A percentile compares a stretch with the other conserved stretches of the same genome.
phyloP scores from a whole-genome alignment of 2,888 invertebrate species.

The Leptinotarsa juncta region DNA sequence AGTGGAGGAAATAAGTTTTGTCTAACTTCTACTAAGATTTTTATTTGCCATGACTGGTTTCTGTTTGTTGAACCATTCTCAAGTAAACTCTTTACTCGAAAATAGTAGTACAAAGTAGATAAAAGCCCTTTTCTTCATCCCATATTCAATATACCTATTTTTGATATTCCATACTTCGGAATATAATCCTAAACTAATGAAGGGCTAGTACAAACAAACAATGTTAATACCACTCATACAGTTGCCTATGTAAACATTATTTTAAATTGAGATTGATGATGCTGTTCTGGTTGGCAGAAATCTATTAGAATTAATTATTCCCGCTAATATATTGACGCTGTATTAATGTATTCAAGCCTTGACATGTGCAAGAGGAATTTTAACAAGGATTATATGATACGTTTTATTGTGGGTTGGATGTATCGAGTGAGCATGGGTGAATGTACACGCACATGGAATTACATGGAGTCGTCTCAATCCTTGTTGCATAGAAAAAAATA shows the following conservation, averaged over 20 bases:
- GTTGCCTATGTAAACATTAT: background rate
- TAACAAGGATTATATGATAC: constrained; percentile 4
- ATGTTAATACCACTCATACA: background rate
- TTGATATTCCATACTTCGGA: too few relatives aligned
- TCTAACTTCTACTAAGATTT: too few relatives aligned
- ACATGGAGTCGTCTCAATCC: too few relatives aligned
- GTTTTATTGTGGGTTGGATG: background rate
- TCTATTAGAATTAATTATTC: constrained; percentile 16
- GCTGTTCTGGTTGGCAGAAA: constrained; percentile 10
- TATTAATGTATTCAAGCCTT: constrained; percentile 11
- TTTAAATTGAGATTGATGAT: constrained; percentile 14
- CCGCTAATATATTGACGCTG: constrained; percentile 9
- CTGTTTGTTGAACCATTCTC: too few relatives aligned
- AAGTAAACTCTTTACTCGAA: too few relatives aligned
- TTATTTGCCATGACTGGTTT: too few relatives aligned
- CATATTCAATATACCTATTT: too few relatives aligned
- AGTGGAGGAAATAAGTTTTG: too few relatives aligned
- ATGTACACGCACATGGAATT: background rate
- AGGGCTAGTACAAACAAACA: background rate
- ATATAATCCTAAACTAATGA: too few relatives aligned
- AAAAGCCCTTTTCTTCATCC: too few relatives aligned
- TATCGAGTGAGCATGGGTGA: background rate
- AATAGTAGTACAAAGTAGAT: too few relatives aligned
- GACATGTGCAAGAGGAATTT: constrained; percentile 12
- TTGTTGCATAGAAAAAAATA: too few relatives aligned